Percentiles rank a stretch among this genome's conserved stretches.
Conservation (phyloP, 2,797 vertebrate genomes). For the Manis pentadactyla region DNA sequence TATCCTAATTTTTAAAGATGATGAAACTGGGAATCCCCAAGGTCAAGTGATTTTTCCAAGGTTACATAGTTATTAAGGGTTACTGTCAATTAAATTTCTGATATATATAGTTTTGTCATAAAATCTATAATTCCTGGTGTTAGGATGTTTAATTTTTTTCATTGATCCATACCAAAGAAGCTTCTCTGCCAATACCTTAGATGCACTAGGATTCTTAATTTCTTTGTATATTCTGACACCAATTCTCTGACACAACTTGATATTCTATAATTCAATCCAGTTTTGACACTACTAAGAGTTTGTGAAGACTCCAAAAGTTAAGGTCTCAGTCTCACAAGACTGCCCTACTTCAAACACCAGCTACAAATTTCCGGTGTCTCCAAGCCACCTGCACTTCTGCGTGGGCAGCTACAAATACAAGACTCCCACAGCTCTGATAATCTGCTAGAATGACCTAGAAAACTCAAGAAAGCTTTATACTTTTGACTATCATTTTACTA, state of each 20-base stretch:
- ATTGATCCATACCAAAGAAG: neutral
- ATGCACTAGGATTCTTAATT: neutral
- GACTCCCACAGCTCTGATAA: neutral
- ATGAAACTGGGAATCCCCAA: neutral
- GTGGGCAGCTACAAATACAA: neutral
- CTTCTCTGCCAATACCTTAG: neutral
- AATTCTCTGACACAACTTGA: neutral
- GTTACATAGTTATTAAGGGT: neutral
- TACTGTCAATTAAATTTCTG: neutral
- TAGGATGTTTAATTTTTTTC: neutral
- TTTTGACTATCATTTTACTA: neutral
- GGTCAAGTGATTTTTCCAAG: constrained; percentile 30
- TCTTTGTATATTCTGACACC: neutral
- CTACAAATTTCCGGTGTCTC: neutral
- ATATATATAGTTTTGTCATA: neutral
- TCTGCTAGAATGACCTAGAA: neutral
- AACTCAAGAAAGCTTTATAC: neutral
- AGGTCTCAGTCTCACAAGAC: neutral
- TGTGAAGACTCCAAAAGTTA: neutral
- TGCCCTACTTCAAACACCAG: neutral
- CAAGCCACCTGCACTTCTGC: neutral
- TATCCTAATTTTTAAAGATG: neutral
- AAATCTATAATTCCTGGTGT: neutral
- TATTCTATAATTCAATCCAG: neutral
- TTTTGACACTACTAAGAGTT: neutral